Evolutionary conservation across 2,797 vertebrate species (phyloP).

Genomic region (Scolopax bukidnonensis): DNA sequence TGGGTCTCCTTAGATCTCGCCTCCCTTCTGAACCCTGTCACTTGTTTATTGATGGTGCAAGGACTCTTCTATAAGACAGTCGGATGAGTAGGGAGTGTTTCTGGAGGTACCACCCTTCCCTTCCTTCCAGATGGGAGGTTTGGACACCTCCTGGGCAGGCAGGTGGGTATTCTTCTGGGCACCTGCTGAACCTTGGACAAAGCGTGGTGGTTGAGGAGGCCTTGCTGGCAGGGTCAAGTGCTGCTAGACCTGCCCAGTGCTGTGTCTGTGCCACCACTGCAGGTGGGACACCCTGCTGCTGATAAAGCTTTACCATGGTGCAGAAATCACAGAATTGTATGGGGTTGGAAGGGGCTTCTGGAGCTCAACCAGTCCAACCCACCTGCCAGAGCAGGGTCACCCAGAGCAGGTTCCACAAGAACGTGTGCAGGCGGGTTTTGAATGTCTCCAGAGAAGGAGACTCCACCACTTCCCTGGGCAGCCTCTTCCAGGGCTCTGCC

Average conservation of each 20-base stretch:
- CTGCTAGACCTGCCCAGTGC: accelerated
- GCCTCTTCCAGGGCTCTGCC: no score
- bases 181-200: neutral
- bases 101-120: neutral
- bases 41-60: neutral
- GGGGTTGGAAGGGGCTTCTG: no score
- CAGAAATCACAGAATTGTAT: neutral
- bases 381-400: no score
- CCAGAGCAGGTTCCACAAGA: no score
- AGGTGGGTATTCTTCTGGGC: neutral
- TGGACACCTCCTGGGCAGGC: neutral
- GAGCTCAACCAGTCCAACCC: no score
- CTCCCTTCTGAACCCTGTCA: neutral
- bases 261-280: neutral
- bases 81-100: neutral
- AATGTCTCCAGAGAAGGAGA: no score
- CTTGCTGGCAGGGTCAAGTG: accelerated
- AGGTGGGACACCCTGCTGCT: neutral
- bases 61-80: accelerated
- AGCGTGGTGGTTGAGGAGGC: neutral
- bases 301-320: neutral
- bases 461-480: no score
- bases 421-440: no score
- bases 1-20: neutral
- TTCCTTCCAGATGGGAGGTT: neutral